Evolutionary conservation across 2,888 invertebrate genomes (phyloP).

Genomic region (Cephalotes varians): DNA sequence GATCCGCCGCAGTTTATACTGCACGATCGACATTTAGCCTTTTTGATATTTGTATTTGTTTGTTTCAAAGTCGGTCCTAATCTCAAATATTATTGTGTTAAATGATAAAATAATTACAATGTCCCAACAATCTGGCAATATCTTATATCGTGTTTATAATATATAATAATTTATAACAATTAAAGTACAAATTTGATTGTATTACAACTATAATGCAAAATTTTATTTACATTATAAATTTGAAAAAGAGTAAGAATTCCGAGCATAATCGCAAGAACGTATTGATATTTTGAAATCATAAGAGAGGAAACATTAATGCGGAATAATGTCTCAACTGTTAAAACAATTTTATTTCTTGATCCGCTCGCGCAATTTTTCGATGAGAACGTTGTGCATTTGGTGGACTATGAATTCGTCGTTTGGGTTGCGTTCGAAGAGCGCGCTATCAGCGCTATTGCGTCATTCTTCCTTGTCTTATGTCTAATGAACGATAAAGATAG

Average conservation of each 20-base stretch:
- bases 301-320: not conserved
- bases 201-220: not conserved
- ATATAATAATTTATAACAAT: not conserved
- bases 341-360: slow-evolving; percentile 2
- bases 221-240: not conserved
- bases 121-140: no score
- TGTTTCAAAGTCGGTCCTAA: no score
- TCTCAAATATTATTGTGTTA: no score
- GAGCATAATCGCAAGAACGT: not conserved
- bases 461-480: no score
- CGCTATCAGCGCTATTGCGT: no score
- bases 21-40: no score
- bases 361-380: not conserved
- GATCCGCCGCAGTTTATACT: no score
- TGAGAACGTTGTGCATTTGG: not conserved
- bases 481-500: no score
- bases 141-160: not conserved
- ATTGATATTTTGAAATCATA: not conserved
- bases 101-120: no score
- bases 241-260: not conserved
- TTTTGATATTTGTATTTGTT: no score
- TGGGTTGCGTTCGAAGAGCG: no score
- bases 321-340: not conserved
- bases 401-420: no score
- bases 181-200: not conserved